A percentile compares a stretch with the other conserved stretches of the same genome.
Evolutionary conservation across 2,888 invertebrate species (phyloP).

Genomic region (Eupithecia centaureata): DNA sequence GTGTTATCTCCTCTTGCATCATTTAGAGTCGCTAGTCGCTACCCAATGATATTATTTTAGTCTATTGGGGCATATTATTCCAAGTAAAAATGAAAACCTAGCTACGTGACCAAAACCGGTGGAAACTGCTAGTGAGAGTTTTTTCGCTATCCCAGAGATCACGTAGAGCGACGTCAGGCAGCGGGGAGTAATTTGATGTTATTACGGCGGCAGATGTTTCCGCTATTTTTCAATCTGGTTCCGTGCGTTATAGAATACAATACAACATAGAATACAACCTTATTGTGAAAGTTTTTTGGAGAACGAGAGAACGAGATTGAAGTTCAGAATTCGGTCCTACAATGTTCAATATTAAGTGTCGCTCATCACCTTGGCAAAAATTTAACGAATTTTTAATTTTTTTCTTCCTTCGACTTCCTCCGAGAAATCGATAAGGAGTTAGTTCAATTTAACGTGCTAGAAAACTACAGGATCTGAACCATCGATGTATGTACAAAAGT

Average conservation of each 20-base stretch:
- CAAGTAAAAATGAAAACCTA: background rate
- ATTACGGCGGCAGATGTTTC: slow-evolving; percentile 72
- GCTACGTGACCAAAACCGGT: background rate
- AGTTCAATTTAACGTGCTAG: background rate
- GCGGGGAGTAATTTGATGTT: slow-evolving; percentile 67
- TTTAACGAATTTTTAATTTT: background rate
- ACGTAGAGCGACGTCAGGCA: slow-evolving; percentile 65
- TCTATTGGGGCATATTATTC: background rate
- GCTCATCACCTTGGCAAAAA: too few species aligned
- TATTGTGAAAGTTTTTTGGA: slow-evolving; percentile 20
- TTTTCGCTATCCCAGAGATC: slow-evolving; percentile 48
- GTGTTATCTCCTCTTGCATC: too few species aligned
- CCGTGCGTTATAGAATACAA: slow-evolving; percentile 38
- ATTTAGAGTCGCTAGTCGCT: background rate
- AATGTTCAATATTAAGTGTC: too few species aligned
- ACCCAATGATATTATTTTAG: background rate
- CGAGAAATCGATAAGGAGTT: background rate
- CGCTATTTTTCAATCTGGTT: slow-evolving; percentile 68
- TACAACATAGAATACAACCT: slow-evolving; percentile 24
- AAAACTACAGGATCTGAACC: background rate
- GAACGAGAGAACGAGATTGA: background rate
- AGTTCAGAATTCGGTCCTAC: background rate
- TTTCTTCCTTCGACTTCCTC: background rate
- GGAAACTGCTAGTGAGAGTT: background rate
- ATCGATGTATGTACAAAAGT: too few species aligned